Conservation (phyloP, 1,140 invertebrate genomes). For the Hyposmocoma kahamanoa region DNA sequence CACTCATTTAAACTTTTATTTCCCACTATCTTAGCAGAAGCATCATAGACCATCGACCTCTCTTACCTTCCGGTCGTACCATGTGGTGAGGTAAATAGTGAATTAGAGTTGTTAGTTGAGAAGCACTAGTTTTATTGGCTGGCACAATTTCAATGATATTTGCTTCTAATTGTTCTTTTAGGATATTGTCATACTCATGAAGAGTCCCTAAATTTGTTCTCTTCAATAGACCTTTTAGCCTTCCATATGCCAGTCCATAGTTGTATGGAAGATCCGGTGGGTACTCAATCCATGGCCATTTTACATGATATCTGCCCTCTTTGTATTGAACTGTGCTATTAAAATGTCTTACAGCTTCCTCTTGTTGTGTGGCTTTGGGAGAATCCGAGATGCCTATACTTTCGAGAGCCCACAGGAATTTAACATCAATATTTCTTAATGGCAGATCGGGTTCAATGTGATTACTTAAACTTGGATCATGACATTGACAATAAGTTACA, state of each 20-base stretch:
- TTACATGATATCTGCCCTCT: conserved; percentile 4
- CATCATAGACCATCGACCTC: conserved; percentile 8
- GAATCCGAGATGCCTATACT: conserved; percentile 8
- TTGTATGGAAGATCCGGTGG: conserved; percentile 9
- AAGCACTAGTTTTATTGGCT: background rate
- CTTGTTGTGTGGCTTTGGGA: conserved; percentile 8
- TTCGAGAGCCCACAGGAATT: conserved; percentile 10
- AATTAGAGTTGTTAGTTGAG: background rate
- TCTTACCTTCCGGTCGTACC: background rate
- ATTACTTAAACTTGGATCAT: background rate
- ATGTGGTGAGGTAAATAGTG: conserved; percentile 12
- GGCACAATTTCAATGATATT: conserved; percentile 2
- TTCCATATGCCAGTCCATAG: conserved; percentile 7
- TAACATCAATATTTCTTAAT: conserved; percentile 5
- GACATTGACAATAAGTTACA: conserved; percentile 3
- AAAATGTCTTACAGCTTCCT: conserved; percentile 11
- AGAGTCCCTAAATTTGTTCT: background rate
- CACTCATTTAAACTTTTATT: conserved; percentile 9
- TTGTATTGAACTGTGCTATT: conserved; percentile 3
- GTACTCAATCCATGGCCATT: conserved; percentile 11
- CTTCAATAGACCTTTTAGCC: background rate
- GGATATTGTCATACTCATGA: background rate
- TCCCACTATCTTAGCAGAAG: conserved; percentile 1
- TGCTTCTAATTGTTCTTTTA: background rate
- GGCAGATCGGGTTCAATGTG: conserved; percentile 5